Base-by-base conservation (phyloP, 2,797 vertebrate genomes). In the Denticeps clupeoides region DNA sequence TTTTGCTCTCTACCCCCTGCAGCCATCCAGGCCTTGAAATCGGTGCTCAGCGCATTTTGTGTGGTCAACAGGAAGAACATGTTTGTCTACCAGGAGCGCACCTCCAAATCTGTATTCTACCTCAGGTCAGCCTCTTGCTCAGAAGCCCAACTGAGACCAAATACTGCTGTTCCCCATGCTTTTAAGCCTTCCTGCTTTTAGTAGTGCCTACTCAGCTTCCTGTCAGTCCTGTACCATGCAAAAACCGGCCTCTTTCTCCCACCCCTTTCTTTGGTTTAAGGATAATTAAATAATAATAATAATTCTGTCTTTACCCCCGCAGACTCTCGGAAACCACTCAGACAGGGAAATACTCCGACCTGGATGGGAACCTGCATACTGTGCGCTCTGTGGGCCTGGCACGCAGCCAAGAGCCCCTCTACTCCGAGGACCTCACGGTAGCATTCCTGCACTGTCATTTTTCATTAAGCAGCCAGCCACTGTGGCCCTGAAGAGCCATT, bases 11-110 rank as follows among this genome's bases (percentile, higher is more conserved):
- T n/a, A n/a, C n/a, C n/a, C n/a, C n/a, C n/a, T 11, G 1, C 64
- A 99, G 95, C 93, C 4, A 98, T 98, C 58, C 93, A 91, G 78
- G 90, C 91, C 0, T 82, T 99, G 63, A 89, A 88, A 21, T 95
- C 95, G 0, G 95, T 97, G 64, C 85, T 99, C 53, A 96, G 88
- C 5, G 90, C 92, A 37, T 97, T 99, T 78, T 95, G 86, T 1
- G 91, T 99, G 62, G 90, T 88, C 58, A 99, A 99, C 81, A 86
- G 93, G 70, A 99, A 98, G 77, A 98, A 96, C 67, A 96, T 98
- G 95, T 99, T 97, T 65, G 93, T 99, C 50, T 99, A 99, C 71
- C 94, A 99, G 75, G 95, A 99, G 54, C 87, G 92, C 15, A 83
- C 90, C 26, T 97, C 91, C 3, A 95, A 94, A 70, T 90, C 91